Percentiles rank a stretch among this genome's conserved stretches.
These are phyloP conservation scores for Dendroctonus ponderosae DNA, from an alignment of 1,140 invertebrate species.

Conservation along the genomic window DNA sequence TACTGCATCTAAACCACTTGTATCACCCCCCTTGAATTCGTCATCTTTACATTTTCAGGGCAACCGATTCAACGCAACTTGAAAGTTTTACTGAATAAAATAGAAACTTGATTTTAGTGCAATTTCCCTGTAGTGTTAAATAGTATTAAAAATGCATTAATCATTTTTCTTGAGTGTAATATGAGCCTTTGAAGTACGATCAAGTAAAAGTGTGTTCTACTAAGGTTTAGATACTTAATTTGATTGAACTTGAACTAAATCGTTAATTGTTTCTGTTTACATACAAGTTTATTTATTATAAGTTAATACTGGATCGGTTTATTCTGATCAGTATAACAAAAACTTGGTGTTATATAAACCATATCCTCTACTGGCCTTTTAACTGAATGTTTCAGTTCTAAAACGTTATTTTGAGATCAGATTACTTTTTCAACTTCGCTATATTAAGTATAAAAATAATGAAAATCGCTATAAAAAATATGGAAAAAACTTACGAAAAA, in stretches of 20 bases:
- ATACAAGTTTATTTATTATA: neutral
- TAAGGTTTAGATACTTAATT: too few species aligned
- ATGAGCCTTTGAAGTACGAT: neutral
- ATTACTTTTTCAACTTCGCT: neutral
- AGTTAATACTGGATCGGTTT: neutral
- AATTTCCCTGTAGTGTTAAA: too few species aligned
- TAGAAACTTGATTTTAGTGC: too few species aligned
- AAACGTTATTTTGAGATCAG: neutral
- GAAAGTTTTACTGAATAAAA: too few species aligned
- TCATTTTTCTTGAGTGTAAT: neutral
- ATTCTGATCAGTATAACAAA: too few species aligned
- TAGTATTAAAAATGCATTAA: neutral
- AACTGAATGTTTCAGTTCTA: too few species aligned
- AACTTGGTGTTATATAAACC: too few species aligned
- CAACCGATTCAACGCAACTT: too few species aligned
- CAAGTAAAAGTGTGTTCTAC: neutral
- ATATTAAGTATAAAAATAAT: neutral
- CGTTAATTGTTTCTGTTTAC: neutral
- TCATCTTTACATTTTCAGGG: too few species aligned
- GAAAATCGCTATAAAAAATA: too few species aligned
- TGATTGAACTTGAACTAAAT: neutral
- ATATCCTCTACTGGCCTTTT: too few species aligned
- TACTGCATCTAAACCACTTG: neutral
- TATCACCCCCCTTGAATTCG: neutral
- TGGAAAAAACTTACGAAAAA: slow-evolving; percentile 37